Conservation (phyloP, 2,888 invertebrate genomes). For the Caprella mutica region DNA sequence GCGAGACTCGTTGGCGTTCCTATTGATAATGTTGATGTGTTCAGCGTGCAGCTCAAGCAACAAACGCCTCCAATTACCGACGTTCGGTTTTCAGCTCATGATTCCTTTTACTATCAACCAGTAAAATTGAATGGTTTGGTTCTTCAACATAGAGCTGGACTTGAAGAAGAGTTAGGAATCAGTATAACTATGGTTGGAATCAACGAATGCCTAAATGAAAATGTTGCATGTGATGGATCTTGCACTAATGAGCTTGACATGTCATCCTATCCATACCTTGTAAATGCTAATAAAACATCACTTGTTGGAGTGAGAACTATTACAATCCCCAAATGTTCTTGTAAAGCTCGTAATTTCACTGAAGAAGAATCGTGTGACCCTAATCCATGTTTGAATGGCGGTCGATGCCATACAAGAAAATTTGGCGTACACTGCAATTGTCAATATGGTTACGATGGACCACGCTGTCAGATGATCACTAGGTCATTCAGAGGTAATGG, state of each 20-base stretch:
- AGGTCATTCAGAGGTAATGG: constrained; percentile 88
- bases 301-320: constrained; percentile 90
- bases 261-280: constrained; percentile 80
- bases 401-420: constrained; percentile 68
- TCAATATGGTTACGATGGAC: constrained; percentile 82
- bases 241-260: constrained; percentile 87
- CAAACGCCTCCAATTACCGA: constrained; percentile 80
- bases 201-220: constrained; percentile 88
- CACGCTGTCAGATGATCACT: constrained; percentile 91
- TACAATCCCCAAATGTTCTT: constrained; percentile 82
- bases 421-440: constrained; percentile 61
- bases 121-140: constrained; percentile 88
- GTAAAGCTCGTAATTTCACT: constrained; percentile 83
- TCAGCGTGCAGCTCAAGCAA: constrained; percentile 75
- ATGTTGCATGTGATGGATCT: constrained; percentile 88
- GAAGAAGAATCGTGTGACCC: constrained; percentile 79
- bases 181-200: constrained; percentile 97
- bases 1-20: constrained; percentile 68
- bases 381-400: constrained; percentile 94
- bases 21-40: constrained; percentile 83
- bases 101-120: constrained; percentile 89
- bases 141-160: constrained; percentile 47
- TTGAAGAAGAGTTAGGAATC: constrained; percentile 81
- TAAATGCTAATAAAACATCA: constrained; percentile 93
- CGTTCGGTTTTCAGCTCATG: constrained; percentile 85